Evolutionary conservation across 1,140 invertebrate species (phyloP).

Genomic region (Calephelis nemesis): DNA sequence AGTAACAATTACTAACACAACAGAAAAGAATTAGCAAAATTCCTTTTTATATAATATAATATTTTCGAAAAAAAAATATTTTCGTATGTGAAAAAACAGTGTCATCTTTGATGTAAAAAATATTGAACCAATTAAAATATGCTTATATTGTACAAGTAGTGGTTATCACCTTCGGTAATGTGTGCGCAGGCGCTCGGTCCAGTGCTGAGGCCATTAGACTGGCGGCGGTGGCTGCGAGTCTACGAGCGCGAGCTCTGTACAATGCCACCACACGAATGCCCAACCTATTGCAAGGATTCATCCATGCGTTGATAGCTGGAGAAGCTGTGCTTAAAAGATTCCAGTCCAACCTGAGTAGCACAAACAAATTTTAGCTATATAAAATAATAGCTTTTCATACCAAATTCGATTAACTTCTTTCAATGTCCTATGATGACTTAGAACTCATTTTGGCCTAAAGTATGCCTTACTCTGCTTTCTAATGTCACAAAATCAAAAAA

Average conservation of each 20-base stretch:
- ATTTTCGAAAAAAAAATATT: no score
- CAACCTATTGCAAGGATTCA: constrained; percentile 95
- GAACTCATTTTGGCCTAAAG: no score
- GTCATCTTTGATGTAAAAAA: neutral
- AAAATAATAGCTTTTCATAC: no score
- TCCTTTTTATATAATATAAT: no score
- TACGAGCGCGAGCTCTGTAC: constrained; percentile 86
- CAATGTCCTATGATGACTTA: no score
- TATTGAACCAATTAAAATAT: neutral
- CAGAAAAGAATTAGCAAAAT: no score
- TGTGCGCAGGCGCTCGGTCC: constrained; percentile 90
- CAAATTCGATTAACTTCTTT: no score
- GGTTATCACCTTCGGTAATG: constrained; percentile 86
- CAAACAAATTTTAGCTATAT: no score
- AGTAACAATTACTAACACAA: no score
- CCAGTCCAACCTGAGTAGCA: constrained; percentile 89
- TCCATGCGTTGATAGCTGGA: constrained; percentile 97
- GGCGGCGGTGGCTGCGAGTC: constrained; percentile 93
- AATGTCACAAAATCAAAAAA: no score
- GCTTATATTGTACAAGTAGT: neutral
- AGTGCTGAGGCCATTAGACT: constrained; percentile 97
- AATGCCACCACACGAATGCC: constrained; percentile 90
- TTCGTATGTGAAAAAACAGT: neutral
- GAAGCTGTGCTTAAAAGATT: constrained; percentile 97
- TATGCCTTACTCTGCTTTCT: no score